Conservation (phyloP, 2,888 invertebrate genomes). For the Eupithecia subumbrata region DNA sequence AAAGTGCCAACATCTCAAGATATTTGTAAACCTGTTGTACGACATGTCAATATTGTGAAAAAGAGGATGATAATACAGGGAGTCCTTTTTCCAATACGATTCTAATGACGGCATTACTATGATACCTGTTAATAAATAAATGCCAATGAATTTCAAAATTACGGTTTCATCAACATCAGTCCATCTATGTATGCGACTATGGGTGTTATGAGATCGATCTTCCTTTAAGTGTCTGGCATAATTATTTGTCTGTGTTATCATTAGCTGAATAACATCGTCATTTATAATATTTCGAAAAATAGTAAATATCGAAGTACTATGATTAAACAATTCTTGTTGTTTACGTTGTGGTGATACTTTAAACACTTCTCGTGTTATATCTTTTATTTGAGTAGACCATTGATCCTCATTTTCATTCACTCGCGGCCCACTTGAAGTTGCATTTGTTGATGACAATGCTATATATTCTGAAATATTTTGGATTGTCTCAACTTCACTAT, state of each 20-base stretch:
- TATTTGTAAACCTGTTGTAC: conserved; percentile 35
- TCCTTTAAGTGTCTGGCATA: conserved; percentile 18
- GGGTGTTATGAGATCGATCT: conserved; percentile 20
- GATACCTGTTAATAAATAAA: conserved; percentile 29
- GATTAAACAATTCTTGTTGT: conserved; percentile 18
- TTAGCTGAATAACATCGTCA: conserved; percentile 20
- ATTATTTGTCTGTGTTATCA: conserved; percentile 20
- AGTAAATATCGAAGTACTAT: conserved; percentile 18
- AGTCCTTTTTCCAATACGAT: conserved; percentile 39
- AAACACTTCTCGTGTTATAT: conserved; percentile 12
- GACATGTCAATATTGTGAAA: conserved; percentile 37
- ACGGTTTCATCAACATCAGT: conserved; percentile 19
- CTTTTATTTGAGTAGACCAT: conserved; percentile 17
- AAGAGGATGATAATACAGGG: conserved; percentile 38
- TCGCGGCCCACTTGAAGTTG: conserved; percentile 17
- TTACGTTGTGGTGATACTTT: conserved; percentile 20
- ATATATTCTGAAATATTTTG: conserved; percentile 13
- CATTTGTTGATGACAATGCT: conserved; percentile 18
- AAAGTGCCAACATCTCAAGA: conserved; percentile 40
- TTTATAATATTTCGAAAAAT: conserved; percentile 20
- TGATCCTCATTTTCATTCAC: conserved; percentile 17
- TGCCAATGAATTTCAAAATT: conserved; percentile 27
- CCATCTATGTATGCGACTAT: conserved; percentile 8
- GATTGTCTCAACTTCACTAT: conserved; percentile 6
- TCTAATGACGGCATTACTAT: conserved; percentile 36